Percentiles rank a stretch among this genome's conserved stretches.
Conservation (phyloP, 2,888 invertebrate genomes). For the Sicus ferrugineus region DNA sequence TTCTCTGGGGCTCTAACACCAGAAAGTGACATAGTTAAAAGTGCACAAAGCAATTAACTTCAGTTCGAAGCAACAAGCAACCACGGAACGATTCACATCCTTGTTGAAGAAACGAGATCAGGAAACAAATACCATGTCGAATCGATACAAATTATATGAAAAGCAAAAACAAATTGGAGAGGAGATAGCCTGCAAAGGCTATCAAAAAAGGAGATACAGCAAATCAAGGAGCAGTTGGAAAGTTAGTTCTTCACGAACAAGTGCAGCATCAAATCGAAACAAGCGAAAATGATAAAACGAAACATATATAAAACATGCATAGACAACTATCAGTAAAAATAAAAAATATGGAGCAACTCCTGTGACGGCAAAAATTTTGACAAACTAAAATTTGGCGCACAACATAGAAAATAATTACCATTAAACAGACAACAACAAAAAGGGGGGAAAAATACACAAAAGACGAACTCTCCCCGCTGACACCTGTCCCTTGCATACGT, state of each 20-base stretch:
- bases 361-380: too few relatives aligned
- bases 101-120: neutral
- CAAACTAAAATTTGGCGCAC: too few relatives aligned
- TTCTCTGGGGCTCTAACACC: neutral
- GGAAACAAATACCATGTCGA: neutral
- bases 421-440: too few relatives aligned
- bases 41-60: neutral
- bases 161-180: neutral
- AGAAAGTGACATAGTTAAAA: neutral
- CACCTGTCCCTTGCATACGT: too few relatives aligned
- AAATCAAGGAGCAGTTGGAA: neutral
- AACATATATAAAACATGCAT: neutral
- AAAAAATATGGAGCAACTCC: constrained; percentile 3
- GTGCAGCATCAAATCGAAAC: neutral
- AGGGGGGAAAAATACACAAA: too few relatives aligned
- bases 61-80: too few relatives aligned
- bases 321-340: neutral
- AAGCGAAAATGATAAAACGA: neutral
- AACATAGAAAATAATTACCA: too few relatives aligned
- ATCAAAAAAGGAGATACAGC: neutral
- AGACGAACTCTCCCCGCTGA: too few relatives aligned
- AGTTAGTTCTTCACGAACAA: neutral
- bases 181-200: neutral
- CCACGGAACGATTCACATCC: too few relatives aligned
- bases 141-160: neutral